These are phyloP conservation scores for Sesamia inferens DNA, from an alignment of 2,888 invertebrate species.

Conservation along the genomic window DNA sequence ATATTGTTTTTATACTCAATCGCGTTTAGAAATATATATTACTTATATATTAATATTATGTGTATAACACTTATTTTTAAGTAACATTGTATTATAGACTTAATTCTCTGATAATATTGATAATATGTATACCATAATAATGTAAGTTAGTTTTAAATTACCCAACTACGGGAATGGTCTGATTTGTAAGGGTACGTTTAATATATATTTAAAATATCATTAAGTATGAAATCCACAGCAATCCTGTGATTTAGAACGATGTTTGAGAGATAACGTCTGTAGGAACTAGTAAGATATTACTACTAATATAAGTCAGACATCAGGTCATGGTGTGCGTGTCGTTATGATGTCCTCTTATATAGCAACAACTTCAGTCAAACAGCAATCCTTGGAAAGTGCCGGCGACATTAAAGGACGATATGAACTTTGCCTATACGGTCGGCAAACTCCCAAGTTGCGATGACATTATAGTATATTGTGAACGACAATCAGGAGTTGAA, in stretches of 20 bases:
- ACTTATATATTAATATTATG: neutral
- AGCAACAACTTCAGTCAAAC: neutral
- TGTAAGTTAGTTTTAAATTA: neutral
- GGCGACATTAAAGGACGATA: neutral
- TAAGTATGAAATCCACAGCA: constrained; percentile 13
- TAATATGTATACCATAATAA: neutral
- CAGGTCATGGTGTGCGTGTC: constrained; percentile 10
- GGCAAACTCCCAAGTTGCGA: neutral
- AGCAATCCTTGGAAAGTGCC: neutral
- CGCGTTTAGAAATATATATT: neutral
- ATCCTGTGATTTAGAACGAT: constrained; percentile 9
- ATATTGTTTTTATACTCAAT: neutral
- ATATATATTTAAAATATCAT: neutral
- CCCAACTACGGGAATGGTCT: constrained; percentile 10
- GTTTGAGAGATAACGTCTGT: constrained; percentile 4
- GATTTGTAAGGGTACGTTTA: neutral
- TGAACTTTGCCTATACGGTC: neutral
- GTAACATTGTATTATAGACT: neutral
- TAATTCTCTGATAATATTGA: constrained; percentile 22
- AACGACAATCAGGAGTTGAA: neutral
- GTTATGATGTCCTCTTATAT: constrained; percentile 5
- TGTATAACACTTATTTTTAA: neutral
- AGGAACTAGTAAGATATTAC: neutral
- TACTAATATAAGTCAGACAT: constrained; percentile 1
- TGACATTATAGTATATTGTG: neutral